phyloP scores from a whole-genome alignment of 1,140 invertebrate genomes.

The Drosophila tsacasi region DNA sequence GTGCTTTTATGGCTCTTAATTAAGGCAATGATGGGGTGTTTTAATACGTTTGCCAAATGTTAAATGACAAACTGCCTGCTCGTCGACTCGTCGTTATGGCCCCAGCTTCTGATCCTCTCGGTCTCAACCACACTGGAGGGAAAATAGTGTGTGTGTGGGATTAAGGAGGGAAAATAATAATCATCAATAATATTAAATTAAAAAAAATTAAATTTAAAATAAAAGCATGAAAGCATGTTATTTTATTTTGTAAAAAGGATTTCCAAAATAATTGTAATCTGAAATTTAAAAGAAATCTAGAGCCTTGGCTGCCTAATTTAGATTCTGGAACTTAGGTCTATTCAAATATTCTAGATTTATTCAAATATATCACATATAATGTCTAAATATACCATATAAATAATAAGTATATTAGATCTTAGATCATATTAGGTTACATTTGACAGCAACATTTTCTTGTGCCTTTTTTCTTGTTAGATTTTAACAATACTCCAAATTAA shows the following conservation, averaged over 20 bases:
- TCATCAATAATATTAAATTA: too few relatives aligned
- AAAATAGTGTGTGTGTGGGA: background rate
- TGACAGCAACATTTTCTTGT: background rate
- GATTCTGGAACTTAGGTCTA: too few relatives aligned
- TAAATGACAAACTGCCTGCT: conserved; percentile 78
- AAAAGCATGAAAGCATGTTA: background rate
- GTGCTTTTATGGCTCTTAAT: conserved; percentile 85
- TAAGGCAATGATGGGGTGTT: conserved; percentile 85
- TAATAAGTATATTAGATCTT: too few relatives aligned
- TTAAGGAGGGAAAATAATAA: background rate
- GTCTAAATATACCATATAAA: too few relatives aligned
- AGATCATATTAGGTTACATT: too few relatives aligned
- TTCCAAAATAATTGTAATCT: too few relatives aligned
- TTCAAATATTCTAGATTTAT: too few relatives aligned
- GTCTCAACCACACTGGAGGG: background rate
- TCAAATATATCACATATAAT: too few relatives aligned
- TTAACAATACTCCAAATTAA: background rate
- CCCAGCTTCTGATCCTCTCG: conserved; percentile 23
- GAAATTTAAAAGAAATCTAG: too few relatives aligned
- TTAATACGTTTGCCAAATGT: conserved; percentile 85
- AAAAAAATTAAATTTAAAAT: too few relatives aligned
- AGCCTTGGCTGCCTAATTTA: too few relatives aligned
- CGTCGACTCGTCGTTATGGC: conserved; percentile 37
- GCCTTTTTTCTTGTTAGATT: background rate
- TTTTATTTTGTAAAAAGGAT: background rate